Conservation (phyloP, 2,888 invertebrate species). For the Pollenia amentaria region DNA sequence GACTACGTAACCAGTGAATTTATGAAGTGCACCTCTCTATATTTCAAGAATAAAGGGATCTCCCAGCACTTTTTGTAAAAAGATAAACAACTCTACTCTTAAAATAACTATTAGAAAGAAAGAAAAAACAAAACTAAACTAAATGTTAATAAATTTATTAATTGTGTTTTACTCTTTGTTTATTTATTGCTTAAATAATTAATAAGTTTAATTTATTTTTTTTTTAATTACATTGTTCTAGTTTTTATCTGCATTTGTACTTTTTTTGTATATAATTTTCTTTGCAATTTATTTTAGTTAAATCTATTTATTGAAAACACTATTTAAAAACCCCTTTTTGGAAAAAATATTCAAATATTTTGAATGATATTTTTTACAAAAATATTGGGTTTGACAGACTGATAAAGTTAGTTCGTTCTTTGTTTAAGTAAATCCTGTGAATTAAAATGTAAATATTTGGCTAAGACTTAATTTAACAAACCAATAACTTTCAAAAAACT, state of each 20-base stretch:
- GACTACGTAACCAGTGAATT: conserved; percentile 81
- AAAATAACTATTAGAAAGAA: conserved; percentile 50
- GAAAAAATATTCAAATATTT: conserved; percentile 53
- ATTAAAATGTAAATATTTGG: conserved; percentile 80
- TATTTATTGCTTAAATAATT: conserved; percentile 10
- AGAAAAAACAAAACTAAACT: conserved; percentile 53
- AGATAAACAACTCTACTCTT: conserved; percentile 56
- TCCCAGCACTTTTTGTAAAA: conserved; percentile 74
- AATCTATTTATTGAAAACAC: conserved; percentile 50
- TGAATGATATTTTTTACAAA: conserved; percentile 44
- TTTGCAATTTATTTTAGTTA: conserved; percentile 42
- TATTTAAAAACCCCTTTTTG: conserved; percentile 42
- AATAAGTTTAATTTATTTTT: conserved; percentile 21
- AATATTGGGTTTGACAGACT: conserved; percentile 79
- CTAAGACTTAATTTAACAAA: conserved; percentile 61
- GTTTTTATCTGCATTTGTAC: conserved; percentile 16
- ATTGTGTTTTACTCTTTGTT: conserved; percentile 39
- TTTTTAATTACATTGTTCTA: not conserved
- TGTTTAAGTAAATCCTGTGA: conserved; percentile 68
- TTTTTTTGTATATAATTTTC: conserved; percentile 26
- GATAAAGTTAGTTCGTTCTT: conserved; percentile 82
- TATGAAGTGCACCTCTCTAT: conserved; percentile 74
- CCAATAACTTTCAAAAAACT: conserved; percentile 1
- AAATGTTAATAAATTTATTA: conserved; percentile 47
- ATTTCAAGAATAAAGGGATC: conserved; percentile 66